Percentiles rank a stretch among this genome's conserved stretches.
Conservation (phyloP, 2,888 invertebrate species). For the Ochropleura leucogaster region DNA sequence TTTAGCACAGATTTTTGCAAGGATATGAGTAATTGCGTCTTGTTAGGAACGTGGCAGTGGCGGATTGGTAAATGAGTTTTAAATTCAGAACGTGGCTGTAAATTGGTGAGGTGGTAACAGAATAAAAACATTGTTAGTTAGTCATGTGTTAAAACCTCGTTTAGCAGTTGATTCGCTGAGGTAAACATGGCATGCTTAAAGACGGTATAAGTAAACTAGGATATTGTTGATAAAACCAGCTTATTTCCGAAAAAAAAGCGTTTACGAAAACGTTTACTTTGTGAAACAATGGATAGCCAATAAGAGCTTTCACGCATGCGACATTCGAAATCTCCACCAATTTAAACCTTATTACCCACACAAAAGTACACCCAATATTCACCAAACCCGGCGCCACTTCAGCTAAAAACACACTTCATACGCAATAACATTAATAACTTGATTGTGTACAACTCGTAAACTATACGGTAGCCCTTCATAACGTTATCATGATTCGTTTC, state of each 20-base stretch:
- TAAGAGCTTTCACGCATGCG: conserved; percentile 10
- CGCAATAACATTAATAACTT: conserved; percentile 64
- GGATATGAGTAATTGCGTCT: conserved; percentile 18
- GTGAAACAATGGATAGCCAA: not conserved
- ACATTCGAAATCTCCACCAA: conserved; percentile 5
- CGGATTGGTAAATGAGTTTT: conserved; percentile 7
- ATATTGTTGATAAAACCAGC: not conserved
- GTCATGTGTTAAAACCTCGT: not conserved
- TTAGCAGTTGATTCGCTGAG: not conserved
- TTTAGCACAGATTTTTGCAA: conserved; percentile 23
- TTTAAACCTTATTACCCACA: conserved; percentile 6
- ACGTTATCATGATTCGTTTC: conserved; percentile 60
- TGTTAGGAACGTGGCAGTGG: not conserved
- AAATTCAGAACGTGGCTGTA: not conserved
- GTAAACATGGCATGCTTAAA: not conserved
- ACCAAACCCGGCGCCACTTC: conserved; percentile 30
- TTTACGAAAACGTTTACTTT: not conserved
- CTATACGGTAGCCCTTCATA: conserved; percentile 59
- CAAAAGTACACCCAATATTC: conserved; percentile 6
- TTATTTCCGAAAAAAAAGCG: not conserved
- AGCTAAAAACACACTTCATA: conserved; percentile 49
- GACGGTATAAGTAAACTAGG: not conserved
- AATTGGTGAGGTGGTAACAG: not conserved
- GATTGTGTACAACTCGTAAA: conserved; percentile 57
- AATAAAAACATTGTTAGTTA: not conserved